Percentiles rank a stretch among this genome's conserved stretches.
Evolutionary conservation across 2,113 vertebrate genomes (phyloP).

Genomic region (Riparia riparia): DNA sequence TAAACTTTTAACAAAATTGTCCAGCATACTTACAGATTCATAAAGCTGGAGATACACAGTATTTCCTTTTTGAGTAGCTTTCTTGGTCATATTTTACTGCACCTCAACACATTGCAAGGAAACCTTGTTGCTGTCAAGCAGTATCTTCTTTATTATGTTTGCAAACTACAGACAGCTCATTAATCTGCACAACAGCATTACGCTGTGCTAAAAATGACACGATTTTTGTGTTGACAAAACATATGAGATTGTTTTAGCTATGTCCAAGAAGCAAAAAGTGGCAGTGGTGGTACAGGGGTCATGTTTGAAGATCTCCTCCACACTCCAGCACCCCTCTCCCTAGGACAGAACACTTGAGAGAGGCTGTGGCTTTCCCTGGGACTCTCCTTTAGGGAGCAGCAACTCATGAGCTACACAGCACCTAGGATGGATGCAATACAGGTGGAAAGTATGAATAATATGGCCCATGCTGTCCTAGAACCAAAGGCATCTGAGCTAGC

Average conservation of each 20-base stretch:
- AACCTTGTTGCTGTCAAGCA: neutral
- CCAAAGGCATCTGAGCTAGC: neutral
- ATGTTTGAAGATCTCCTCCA: neutral
- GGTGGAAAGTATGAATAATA: neutral
- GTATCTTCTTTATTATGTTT: neutral
- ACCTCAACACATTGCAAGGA: neutral
- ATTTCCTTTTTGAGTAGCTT: neutral
- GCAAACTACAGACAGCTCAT: neutral
- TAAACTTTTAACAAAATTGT: neutral
- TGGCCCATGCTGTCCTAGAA: neutral
- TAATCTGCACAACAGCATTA: neutral
- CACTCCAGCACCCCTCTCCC: rapidly evolving
- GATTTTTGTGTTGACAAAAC: neutral
- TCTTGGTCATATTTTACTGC: neutral
- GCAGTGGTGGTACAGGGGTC: neutral
- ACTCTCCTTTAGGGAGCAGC: neutral
- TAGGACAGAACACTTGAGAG: neutral
- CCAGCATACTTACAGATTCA: neutral
- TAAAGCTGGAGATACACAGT: neutral
- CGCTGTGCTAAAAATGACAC: neutral
- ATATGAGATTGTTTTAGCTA: neutral
- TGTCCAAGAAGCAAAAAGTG: neutral
- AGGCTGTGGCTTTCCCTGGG: neutral
- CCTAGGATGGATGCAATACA: rapidly evolving
- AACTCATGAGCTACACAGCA: neutral